A percentile compares a stretch with the other conserved stretches of the same genome.
Evolutionary conservation across 2,113 vertebrate genomes (phyloP).

Genomic region (Rostratula benghalensis): DNA sequence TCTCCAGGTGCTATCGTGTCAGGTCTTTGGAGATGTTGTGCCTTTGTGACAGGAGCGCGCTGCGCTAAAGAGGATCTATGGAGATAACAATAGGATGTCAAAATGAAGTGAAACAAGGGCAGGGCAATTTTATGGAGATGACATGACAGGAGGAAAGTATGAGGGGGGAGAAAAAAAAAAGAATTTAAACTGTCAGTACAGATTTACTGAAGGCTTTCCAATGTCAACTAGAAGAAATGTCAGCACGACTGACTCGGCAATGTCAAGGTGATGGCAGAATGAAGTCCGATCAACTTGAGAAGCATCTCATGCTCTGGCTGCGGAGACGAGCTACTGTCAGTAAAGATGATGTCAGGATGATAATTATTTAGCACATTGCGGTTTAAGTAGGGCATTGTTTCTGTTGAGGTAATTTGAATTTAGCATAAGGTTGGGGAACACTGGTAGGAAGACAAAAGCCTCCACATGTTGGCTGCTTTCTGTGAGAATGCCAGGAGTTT

Average conservation of each 20-base stretch:
- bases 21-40: constrained; percentile 31
- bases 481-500: background rate
- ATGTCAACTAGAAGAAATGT: constrained; percentile 39
- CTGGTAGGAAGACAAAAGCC: background rate
- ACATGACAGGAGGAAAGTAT: constrained; percentile 49
- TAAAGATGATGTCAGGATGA: constrained; percentile 21
- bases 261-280: constrained; percentile 62
- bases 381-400: constrained; percentile 48
- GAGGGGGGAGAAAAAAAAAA: background rate
- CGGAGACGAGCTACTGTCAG: constrained; percentile 11
- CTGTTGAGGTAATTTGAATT: constrained; percentile 38
- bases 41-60: constrained; percentile 25
- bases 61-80: background rate
- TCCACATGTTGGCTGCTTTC: background rate
- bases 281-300: background rate
- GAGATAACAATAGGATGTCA: constrained; percentile 60
- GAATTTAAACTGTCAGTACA: constrained; percentile 63
- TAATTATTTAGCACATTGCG: constrained; percentile 43
- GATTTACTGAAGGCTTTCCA: constrained; percentile 61
- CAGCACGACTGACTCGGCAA: background rate
- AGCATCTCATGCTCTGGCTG: background rate
- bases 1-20: background rate
- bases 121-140: constrained; percentile 65
- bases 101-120: constrained; percentile 62
- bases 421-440: background rate